A percentile compares a stretch with the other conserved stretches of the same genome.
Conservation (phyloP, 2,888 invertebrate genomes). For the Lasioglossum morio region DNA sequence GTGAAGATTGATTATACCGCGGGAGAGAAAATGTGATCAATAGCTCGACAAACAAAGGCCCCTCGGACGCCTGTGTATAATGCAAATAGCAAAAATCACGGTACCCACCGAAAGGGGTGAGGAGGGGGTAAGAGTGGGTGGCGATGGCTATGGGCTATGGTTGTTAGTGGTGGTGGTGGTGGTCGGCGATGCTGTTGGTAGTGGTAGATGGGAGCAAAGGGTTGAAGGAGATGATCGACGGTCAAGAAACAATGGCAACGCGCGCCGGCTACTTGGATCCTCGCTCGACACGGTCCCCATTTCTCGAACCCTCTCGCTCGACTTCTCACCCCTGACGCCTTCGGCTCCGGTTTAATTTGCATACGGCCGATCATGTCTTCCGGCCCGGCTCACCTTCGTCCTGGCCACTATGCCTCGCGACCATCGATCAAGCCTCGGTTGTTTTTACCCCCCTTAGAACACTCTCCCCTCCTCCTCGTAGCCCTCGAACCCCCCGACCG, state of each 20-base stretch:
- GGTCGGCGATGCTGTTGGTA: background rate
- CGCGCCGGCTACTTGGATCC: conserved; percentile 69
- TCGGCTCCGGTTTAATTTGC: conserved; percentile 66
- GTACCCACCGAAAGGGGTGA: conserved; percentile 43
- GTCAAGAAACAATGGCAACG: conserved; percentile 74
- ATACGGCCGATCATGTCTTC: conserved; percentile 76
- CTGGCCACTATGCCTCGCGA: conserved; percentile 64
- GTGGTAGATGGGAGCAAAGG: conserved; percentile 28
- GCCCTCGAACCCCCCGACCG: conserved; percentile 19
- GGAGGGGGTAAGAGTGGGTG: conserved; percentile 55
- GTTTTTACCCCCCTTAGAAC: conserved; percentile 66
- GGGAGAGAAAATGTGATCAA: conserved; percentile 85
- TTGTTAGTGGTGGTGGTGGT: background rate
- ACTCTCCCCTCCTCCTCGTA: conserved; percentile 9
- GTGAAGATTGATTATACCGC: conserved; percentile 84
- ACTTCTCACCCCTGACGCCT: conserved; percentile 61
- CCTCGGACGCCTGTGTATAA: conserved; percentile 76
- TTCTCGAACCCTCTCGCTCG: conserved; percentile 52
- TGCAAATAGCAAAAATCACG: conserved; percentile 83
- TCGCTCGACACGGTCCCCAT: conserved; percentile 60
- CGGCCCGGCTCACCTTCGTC: conserved; percentile 74
- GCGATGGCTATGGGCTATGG: background rate
- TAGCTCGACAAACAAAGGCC: conserved; percentile 83
- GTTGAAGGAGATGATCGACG: conserved; percentile 65
- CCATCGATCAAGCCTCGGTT: conserved; percentile 74